Percentiles rank a stretch among this genome's conserved stretches.
Conservation (phyloP, 2,113 vertebrate genomes). For the Dolichallabes microphthalmus region DNA sequence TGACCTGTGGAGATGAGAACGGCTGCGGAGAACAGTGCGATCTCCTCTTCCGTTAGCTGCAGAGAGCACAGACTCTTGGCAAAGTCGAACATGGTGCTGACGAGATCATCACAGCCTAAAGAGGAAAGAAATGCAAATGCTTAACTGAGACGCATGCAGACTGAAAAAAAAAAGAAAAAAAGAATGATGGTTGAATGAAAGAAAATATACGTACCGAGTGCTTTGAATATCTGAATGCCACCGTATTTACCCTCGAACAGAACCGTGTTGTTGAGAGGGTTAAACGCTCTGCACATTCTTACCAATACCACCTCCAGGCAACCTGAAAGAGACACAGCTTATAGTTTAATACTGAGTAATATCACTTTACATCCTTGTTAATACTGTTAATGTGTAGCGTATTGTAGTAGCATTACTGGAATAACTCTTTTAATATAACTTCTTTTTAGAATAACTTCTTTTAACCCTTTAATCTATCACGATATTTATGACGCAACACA, state of each 20-base stretch:
- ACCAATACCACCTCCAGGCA: slow-evolving; percentile 98
- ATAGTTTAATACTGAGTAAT: background rate
- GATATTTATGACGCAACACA: too few relatives aligned
- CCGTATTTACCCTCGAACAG: slow-evolving; percentile 99
- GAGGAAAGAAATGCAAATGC: slow-evolving; percentile 3
- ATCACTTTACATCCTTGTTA: background rate
- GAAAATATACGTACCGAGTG: slow-evolving; percentile 80
- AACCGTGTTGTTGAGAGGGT: slow-evolving; percentile 98
- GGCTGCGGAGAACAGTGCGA: slow-evolving; percentile 96
- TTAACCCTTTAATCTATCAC: background rate
- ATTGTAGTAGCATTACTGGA: background rate
- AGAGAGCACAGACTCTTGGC: slow-evolving; percentile 97
- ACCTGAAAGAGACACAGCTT: slow-evolving; percentile 68
- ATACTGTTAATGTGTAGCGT: background rate
- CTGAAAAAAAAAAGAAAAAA: background rate
- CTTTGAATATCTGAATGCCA: slow-evolving; percentile 98
- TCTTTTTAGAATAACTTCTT: too few relatives aligned
- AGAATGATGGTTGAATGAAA: background rate
- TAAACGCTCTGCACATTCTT: slow-evolving; percentile 99
- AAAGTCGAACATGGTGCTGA: slow-evolving; percentile 96
- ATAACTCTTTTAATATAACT: too few relatives aligned
- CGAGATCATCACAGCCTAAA: slow-evolving; percentile 93
- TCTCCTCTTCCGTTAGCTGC: slow-evolving; percentile 96
- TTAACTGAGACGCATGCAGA: background rate
- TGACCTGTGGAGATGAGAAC: slow-evolving; percentile 98